These are phyloP conservation scores for Acomys russatus DNA, from an alignment of 2,797 vertebrate genomes.

Conservation along the genomic window DNA sequence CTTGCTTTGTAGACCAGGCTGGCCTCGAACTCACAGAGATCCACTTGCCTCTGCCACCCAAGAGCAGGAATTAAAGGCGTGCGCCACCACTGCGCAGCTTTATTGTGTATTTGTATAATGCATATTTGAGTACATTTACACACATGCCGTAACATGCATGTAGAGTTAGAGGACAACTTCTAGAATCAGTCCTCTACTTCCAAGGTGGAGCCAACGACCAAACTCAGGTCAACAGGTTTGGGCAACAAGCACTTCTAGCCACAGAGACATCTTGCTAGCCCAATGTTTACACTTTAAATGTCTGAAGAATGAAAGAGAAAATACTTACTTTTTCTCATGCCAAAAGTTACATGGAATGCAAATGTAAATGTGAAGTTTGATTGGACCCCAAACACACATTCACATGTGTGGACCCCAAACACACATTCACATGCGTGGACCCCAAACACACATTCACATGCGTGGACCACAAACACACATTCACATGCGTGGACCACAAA, in stretches of 20 bases:
- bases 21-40: too few relatives aligned
- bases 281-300: neutral
- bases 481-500: neutral
- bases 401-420: too few relatives aligned
- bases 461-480: neutral
- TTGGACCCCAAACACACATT: neutral
- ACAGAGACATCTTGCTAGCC: neutral
- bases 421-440: too few relatives aligned
- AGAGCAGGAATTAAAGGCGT: too few relatives aligned
- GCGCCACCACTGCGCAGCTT: too few relatives aligned
- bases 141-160: neutral
- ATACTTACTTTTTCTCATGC: neutral
- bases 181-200: neutral
- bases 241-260: neutral
- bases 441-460: too few relatives aligned
- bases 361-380: neutral
- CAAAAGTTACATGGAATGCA: constrained; percentile 28
- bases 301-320: neutral
- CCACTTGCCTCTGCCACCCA: too few relatives aligned
- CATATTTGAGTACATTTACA: neutral
- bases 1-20: too few relatives aligned
- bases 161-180: neutral
- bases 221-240: neutral
- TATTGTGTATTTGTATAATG: neutral
- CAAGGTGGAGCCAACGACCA: neutral